phyloP scores from a whole-genome alignment of 1,140 invertebrate genomes.

The Odontomachus brunneus region DNA sequence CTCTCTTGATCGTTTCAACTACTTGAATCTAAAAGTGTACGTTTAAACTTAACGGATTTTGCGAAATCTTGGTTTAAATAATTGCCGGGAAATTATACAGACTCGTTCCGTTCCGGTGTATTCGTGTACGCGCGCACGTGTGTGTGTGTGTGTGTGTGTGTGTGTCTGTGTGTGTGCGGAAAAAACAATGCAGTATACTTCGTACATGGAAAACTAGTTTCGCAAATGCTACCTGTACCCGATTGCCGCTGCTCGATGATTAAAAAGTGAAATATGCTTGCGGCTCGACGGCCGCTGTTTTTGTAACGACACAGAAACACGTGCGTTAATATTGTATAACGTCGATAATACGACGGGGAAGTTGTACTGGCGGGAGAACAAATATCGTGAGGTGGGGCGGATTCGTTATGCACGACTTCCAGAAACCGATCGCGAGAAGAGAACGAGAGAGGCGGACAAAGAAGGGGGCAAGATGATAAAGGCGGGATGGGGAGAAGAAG shows the following conservation, averaged over 20 bases:
- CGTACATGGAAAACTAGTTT: neutral
- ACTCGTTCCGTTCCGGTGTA: neutral
- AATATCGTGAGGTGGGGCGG: neutral
- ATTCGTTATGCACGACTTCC: slow-evolving; percentile 55
- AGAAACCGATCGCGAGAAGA: slow-evolving; percentile 39
- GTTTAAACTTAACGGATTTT: no score
- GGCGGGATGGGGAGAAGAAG: neutral
- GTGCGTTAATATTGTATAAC: neutral
- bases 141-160: neutral
- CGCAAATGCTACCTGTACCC: neutral
- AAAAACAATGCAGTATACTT: slow-evolving; percentile 42
- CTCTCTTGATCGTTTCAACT: no score
- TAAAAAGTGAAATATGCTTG: slow-evolving; percentile 9
- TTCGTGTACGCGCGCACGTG: neutral
- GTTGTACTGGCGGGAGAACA: neutral
- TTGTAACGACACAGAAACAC: slow-evolving; percentile 18
- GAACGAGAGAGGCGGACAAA: slow-evolving; percentile 20
- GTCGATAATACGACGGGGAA: slow-evolving; percentile 15
- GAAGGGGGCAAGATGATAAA: slow-evolving; percentile 41
- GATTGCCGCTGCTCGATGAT: neutral
- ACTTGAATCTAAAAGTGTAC: no score
- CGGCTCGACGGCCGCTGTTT: slow-evolving; percentile 22
- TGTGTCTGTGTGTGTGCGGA: no score
- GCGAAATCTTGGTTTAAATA: no score
- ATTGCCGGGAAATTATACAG: no score